Evolutionary conservation across 1,140 invertebrate species (phyloP).

Genomic region (Homalodisca vitripennis): DNA sequence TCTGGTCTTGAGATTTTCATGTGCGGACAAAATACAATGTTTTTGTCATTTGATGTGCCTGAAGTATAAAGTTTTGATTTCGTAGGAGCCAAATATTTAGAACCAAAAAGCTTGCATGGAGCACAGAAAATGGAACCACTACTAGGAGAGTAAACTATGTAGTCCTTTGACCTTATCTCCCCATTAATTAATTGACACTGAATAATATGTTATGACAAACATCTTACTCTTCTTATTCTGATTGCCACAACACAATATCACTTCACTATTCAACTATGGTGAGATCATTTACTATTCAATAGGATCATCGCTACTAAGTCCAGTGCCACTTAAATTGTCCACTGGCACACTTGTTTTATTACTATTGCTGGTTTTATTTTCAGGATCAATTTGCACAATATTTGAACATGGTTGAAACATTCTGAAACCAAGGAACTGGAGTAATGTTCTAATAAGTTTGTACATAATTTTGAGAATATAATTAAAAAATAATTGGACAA

Average conservation of each 20-base stretch:
- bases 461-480: too few species aligned
- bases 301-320: neutral
- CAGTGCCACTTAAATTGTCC: neutral
- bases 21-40: conserved; percentile 35
- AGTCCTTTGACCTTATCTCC: conserved; percentile 14
- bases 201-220: conserved; percentile 39
- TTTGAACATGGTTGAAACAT: too few species aligned
- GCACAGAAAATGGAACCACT: conserved; percentile 41
- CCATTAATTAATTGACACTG: conserved; percentile 40
- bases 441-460: too few species aligned
- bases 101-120: conserved; percentile 41
- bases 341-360: neutral
- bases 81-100: conserved; percentile 35
- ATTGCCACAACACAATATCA: neutral
- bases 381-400: too few species aligned
- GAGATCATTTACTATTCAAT: conserved; percentile 11
- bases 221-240: conserved; percentile 26
- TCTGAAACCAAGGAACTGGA: too few species aligned
- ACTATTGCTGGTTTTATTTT: conserved; percentile 2
- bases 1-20: conserved; percentile 43
- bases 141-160: conserved; percentile 40
- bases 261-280: conserved; percentile 8
- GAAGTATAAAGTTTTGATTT: conserved; percentile 28
- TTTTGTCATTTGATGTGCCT: conserved; percentile 44
- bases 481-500: too few species aligned